phyloP scores from a whole-genome alignment of 2,888 invertebrate species.

The Erebia epiphron region DNA sequence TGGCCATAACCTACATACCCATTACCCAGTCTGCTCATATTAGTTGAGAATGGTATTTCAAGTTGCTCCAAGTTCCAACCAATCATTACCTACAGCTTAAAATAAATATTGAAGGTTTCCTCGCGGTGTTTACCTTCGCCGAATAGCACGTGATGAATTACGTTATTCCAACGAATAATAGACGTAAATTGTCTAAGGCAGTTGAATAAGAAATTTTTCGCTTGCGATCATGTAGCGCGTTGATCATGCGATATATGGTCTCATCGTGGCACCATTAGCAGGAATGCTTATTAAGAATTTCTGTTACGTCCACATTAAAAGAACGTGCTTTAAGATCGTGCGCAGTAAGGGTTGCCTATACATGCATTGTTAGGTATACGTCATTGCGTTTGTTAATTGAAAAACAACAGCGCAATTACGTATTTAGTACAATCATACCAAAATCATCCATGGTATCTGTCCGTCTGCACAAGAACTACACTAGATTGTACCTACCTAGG shows the following conservation, averaged over 20 bases:
- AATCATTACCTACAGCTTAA: neutral
- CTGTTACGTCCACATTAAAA: constrained; percentile 11
- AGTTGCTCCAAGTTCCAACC: neutral
- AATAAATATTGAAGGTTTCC: constrained; percentile 1
- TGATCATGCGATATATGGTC: constrained; percentile 40
- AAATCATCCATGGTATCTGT: neutral
- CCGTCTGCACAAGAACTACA: neutral
- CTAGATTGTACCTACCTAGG: neutral
- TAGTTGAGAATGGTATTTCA: no score
- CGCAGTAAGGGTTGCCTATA: constrained; percentile 24
- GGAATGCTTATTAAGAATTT: constrained; percentile 53
- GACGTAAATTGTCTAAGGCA: neutral
- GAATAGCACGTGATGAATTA: constrained; percentile 9
- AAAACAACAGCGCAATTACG: constrained; percentile 15
- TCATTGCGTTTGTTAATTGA: constrained; percentile 18
- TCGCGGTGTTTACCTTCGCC: constrained; percentile 1
- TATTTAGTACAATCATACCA: neutral
- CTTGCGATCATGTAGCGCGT: constrained; percentile 12
- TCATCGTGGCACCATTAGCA: constrained; percentile 53
- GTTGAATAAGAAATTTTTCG: constrained; percentile 19
- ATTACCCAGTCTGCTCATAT: no score
- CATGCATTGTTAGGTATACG: constrained; percentile 7
- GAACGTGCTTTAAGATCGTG: constrained; percentile 21
- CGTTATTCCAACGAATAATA: constrained; percentile 4
- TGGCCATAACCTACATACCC: no score